Percentiles rank a stretch among this genome's conserved stretches.
Evolutionary conservation across 2,113 vertebrate genomes (phyloP).

Genomic region (Tachycineta bicolor): DNA sequence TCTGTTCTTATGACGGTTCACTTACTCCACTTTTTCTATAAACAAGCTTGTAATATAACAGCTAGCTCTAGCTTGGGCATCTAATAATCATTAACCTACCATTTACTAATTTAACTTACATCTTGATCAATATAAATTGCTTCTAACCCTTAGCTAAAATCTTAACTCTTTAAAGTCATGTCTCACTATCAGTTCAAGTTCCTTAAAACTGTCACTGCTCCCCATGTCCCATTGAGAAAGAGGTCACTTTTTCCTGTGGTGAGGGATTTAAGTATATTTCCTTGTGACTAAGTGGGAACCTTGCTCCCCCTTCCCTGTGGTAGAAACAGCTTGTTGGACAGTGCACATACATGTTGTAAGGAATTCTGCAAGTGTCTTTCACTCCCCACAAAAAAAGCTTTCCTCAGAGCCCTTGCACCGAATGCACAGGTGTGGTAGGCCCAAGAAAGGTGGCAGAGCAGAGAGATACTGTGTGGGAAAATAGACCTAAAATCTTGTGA

Average conservation of each 20-base stretch:
- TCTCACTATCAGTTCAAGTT: not conserved
- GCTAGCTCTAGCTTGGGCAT: no score
- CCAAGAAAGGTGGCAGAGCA: not conserved
- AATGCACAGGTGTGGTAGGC: not conserved
- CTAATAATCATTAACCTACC: no score
- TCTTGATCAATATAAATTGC: no score
- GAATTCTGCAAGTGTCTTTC: not conserved
- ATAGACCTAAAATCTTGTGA: not conserved
- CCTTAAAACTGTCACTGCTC: not conserved
- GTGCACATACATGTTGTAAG: rapidly evolving
- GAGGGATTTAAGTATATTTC: not conserved
- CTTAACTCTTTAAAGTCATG: no score
- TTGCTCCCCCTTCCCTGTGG: not conserved
- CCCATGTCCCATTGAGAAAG: not conserved
- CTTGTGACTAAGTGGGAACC: not conserved
- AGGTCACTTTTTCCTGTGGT: not conserved
- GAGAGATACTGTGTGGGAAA: not conserved
- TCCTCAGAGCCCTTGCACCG: not conserved
- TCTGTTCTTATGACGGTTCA: no score
- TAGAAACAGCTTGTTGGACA: not conserved
- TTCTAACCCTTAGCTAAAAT: no score
- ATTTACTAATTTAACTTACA: no score
- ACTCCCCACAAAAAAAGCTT: not conserved
- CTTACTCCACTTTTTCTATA: no score
- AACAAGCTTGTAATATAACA: no score